Base-by-base conservation (phyloP, 2,888 invertebrate species). In the Rhogogaster chlorosoma region DNA sequence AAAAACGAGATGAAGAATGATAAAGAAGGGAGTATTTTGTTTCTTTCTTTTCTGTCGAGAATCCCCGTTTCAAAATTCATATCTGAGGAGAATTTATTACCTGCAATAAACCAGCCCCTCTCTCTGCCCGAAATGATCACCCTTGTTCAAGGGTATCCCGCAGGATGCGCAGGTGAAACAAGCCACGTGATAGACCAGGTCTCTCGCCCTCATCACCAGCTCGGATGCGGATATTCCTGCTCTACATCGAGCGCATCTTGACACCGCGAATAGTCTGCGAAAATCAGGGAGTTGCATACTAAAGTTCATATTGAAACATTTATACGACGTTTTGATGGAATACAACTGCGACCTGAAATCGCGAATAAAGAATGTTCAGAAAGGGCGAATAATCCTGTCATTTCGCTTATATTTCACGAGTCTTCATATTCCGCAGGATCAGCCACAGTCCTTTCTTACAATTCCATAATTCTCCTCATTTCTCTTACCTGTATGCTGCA, bases 131-230 rank as follows among this genome's bases (percentile, higher is more conserved):
- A 98, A 99, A 89, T 97, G 97, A 91, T 99, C 98, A 32, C 98
- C 98, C 91, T 98, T 97, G 86, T 97, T 96, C 87, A 99, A 95
- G 83, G 96, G 95, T 61, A 96, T 95, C 78, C 97, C 97, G 93
- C 99, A 98, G 64, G 97, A 96, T 85, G 96, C 95, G 93, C 98
- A 98, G 53, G 97, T 96, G 95, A 99, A 99, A 94, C 98, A 99
- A 88, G 96, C 96, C 85, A 98, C 95, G 93, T 99, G 98, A 94
- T 97, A 99, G 86, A 98, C 97, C 90, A 97, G 95, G 89, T 98
- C 98, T 70, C 97, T 94, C 0, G 98, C 98, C 86, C 98, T 94
- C 98, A 98, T 98, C 91, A 98, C 98, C 92, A 98, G 94, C 94
- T 98, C 98, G 90, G 97, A 97, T 64, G 98, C 96, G 10, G 97